Conservation (phyloP, 2,113 vertebrate species). For the Anguilla japonica region DNA sequence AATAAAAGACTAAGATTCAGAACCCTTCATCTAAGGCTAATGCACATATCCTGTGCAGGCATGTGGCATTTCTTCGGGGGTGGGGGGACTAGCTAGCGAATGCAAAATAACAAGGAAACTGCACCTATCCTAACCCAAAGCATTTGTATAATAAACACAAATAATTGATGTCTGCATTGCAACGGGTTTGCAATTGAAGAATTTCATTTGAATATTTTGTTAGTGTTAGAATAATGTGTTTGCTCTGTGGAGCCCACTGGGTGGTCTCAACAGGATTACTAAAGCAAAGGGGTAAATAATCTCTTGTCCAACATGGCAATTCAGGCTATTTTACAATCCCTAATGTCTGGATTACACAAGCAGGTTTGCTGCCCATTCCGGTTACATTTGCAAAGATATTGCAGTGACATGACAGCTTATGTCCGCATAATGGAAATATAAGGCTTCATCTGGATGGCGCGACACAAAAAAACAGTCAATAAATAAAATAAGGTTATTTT, state of each 20-base stretch:
- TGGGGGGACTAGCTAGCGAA: not conserved
- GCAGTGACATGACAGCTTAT: conserved; percentile 15
- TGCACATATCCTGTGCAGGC: not conserved
- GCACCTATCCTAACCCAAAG: not conserved
- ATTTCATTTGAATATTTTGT: not conserved
- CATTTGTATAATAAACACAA: conserved; percentile 2
- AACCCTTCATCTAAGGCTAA: not conserved
- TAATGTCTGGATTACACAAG: not conserved
- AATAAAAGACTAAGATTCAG: not conserved
- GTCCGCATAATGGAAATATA: not conserved
- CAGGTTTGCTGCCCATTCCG: not conserved
- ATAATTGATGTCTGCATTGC: not conserved
- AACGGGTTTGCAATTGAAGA: not conserved
- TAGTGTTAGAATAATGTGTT: not conserved
- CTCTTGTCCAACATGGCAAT: not conserved
- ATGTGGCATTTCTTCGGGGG: not conserved
- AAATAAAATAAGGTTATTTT: not conserved
- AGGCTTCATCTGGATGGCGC: conserved; percentile 9
- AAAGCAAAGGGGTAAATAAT: conserved; percentile 3
- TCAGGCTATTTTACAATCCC: conserved; percentile 9
- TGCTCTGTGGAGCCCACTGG: no score
- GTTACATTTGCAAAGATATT: not conserved
- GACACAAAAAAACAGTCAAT: not conserved
- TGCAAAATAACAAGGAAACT: not conserved
- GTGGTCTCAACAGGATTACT: conserved; percentile 9